Evolutionary conservation across 2,797 vertebrate genomes (phyloP).

Genomic region (Trematomus bernacchii): DNA sequence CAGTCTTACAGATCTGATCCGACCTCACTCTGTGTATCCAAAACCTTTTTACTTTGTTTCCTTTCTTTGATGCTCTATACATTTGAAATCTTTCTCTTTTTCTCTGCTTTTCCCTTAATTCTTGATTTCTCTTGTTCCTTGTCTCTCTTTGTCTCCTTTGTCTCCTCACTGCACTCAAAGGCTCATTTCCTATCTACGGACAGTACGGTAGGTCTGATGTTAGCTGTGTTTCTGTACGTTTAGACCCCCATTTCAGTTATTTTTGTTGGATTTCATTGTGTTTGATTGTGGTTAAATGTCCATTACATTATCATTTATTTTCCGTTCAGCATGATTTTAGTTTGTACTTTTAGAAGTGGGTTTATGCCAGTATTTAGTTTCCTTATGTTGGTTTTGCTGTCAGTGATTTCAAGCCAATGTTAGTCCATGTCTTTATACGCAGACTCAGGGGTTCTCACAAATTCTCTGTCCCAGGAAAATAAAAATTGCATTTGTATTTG

Average conservation of each 20-base stretch:
- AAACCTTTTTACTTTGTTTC: constrained; percentile 17
- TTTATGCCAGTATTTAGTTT: neutral
- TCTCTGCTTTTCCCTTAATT: constrained; percentile 35
- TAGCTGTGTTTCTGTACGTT: constrained; percentile 32
- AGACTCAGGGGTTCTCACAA: neutral
- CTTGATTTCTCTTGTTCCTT: constrained; percentile 49
- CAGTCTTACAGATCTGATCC: constrained; percentile 18
- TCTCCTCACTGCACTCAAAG: constrained; percentile 79
- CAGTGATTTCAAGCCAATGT: constrained; percentile 1
- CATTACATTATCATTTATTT: constrained; percentile 11
- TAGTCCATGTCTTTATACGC: neutral
- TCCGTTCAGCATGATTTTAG: constrained; percentile 19
- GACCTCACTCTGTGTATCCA: constrained; percentile 12
- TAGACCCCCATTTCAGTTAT: neutral
- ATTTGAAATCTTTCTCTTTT: constrained; percentile 28
- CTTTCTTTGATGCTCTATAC: constrained; percentile 20
- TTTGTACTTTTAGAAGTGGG: neutral
- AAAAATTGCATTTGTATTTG: neutral
- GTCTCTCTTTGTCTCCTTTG: constrained; percentile 31
- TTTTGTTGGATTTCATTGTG: constrained; percentile 24
- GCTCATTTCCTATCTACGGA: constrained; percentile 88
- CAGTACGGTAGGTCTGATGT: constrained; percentile 85
- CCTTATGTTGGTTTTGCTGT: neutral
- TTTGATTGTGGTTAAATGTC: constrained; percentile 27
- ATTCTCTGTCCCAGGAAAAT: neutral